phyloP scores from a whole-genome alignment of 2,888 invertebrate species.

The Diarsia dahlii region DNA sequence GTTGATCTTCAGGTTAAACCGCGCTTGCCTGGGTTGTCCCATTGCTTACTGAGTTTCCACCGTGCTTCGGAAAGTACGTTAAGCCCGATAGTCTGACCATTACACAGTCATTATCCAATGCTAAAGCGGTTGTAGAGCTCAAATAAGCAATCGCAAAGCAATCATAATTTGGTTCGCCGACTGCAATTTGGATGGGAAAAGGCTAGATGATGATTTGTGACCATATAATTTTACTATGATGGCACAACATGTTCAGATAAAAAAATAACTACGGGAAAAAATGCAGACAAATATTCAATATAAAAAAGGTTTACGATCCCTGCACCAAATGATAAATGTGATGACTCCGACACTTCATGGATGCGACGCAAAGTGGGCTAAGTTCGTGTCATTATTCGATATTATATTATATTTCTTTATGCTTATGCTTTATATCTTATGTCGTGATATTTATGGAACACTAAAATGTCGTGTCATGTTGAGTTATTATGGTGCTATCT shows the following conservation, averaged over 20 bases:
- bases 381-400: slow-evolving; percentile 55
- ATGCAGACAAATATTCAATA: neutral
- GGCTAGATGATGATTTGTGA: too few relatives aligned
- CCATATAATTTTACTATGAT: too few relatives aligned
- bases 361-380: slow-evolving; percentile 46
- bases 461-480: slow-evolving; percentile 38
- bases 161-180: too few relatives aligned
- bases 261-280: neutral
- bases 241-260: neutral
- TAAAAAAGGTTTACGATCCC: slow-evolving; percentile 39
- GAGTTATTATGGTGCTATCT: slow-evolving; percentile 10
- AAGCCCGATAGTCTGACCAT: too few relatives aligned
- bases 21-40: too few relatives aligned
- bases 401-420: slow-evolving; percentile 43
- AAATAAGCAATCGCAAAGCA: too few relatives aligned
- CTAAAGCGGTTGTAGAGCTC: too few relatives aligned
- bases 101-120: too few relatives aligned
- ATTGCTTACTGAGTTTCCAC: too few relatives aligned
- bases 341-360: slow-evolving; percentile 56
- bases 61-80: too few relatives aligned
- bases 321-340: slow-evolving; percentile 49
- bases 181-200: too few relatives aligned
- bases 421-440: slow-evolving; percentile 24
- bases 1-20: too few relatives aligned
- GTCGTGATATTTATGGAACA: slow-evolving; percentile 47